Evolutionary conservation across 2,113 vertebrate genomes (phyloP).

Genomic region (Pseudopodoces humilis): DNA sequence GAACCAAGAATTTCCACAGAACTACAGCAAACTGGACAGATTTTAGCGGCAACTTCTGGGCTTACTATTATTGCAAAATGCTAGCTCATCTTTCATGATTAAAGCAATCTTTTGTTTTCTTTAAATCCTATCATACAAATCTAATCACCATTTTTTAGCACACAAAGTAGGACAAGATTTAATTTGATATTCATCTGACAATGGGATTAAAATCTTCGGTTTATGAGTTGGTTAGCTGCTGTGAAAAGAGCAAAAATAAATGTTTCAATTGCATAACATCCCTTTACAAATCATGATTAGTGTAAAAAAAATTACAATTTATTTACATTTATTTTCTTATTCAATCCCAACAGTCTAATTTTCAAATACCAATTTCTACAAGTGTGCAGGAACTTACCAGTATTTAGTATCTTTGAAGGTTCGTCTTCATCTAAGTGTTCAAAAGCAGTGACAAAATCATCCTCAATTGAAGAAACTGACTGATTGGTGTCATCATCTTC

Average conservation of each 20-base stretch:
- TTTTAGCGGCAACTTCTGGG: neutral
- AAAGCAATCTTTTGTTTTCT: neutral
- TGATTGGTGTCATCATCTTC: constrained; percentile 97
- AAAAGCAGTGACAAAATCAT: constrained; percentile 97
- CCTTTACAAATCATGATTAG: neutral
- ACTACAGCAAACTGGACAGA: neutral
- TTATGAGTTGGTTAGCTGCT: neutral
- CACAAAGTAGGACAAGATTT: neutral
- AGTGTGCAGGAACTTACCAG: constrained; percentile 70
- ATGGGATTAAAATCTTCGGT: neutral
- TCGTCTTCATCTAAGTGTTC: constrained; percentile 96
- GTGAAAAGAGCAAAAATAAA: neutral
- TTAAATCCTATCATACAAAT: neutral
- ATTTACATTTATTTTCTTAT: neutral
- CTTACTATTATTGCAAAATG: neutral
- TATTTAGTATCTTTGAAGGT: constrained; percentile 59
- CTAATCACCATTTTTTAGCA: neutral
- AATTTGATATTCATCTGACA: neutral
- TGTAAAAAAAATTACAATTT: neutral
- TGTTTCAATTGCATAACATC: neutral
- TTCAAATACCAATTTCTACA: neutral
- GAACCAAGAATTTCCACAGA: neutral
- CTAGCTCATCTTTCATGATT: neutral
- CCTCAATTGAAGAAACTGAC: constrained; percentile 96
- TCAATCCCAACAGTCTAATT: neutral